phyloP scores from a whole-genome alignment of 2,888 invertebrate genomes.

The Torymus tubicola region DNA sequence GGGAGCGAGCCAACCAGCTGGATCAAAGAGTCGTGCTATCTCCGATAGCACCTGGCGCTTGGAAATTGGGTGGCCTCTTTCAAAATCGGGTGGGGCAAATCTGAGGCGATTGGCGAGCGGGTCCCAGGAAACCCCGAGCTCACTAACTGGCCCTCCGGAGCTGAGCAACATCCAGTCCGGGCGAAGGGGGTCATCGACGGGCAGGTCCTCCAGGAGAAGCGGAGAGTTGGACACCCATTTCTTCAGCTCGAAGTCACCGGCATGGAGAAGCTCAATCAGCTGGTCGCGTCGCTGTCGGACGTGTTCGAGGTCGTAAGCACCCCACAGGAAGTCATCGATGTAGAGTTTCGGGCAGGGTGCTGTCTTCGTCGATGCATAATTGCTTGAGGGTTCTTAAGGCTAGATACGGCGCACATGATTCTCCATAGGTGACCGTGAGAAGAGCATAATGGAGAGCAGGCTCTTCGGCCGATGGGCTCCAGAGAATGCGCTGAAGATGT shows the following conservation, averaged over 20 bases:
- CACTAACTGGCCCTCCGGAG: slow-evolving; percentile 4
- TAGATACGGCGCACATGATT: slow-evolving; percentile 12
- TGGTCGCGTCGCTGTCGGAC: no score
- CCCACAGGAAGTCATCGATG: slow-evolving; percentile 24
- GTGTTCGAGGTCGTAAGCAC: neutral
- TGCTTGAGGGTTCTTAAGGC: slow-evolving; percentile 9
- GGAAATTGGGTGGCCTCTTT: no score
- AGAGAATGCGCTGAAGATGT: slow-evolving; percentile 26
- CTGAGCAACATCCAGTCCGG: slow-evolving; percentile 5
- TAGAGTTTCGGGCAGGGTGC: slow-evolving; percentile 11
- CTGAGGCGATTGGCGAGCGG: neutral
- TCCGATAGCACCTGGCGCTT: no score
- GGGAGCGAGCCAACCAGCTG: slow-evolving; percentile 1
- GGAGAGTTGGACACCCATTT: slow-evolving; percentile 5
- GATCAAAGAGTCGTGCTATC: neutral
- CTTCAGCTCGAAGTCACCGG: no score
- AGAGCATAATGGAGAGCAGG: neutral
- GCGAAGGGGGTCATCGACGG: neutral
- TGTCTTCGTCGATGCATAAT: slow-evolving; percentile 13
- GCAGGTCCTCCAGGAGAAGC: neutral
- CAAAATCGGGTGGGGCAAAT: neutral
- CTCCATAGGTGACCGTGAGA: slow-evolving; percentile 2
- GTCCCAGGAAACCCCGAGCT: slow-evolving; percentile 29
- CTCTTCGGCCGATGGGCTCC: neutral
- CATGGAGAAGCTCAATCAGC: no score